phyloP scores from a whole-genome alignment of 2,888 invertebrate species.

The Lasius fuliginosus region DNA sequence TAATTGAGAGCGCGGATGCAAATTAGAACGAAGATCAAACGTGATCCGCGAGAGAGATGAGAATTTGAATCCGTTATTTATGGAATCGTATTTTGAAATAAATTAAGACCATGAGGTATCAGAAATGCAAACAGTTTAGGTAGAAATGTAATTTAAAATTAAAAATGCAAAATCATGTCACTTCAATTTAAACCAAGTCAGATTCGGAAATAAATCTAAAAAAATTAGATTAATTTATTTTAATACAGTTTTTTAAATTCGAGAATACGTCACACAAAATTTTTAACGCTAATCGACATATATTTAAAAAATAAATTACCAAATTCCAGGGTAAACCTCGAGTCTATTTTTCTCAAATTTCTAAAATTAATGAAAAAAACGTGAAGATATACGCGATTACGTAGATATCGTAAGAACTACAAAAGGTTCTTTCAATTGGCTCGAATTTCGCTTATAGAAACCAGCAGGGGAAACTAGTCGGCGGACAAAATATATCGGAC shows the following conservation, averaged over 20 bases:
- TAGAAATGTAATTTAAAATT: background rate
- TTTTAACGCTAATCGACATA: background rate
- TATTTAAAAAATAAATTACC: background rate
- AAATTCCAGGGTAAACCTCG: background rate
- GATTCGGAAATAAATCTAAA: background rate
- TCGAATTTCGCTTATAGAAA: constrained; percentile 27
- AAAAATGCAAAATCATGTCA: background rate
- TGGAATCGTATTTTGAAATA: background rate
- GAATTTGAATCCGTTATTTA: background rate
- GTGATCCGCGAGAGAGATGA: background rate
- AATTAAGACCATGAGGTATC: background rate
- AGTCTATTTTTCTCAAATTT: background rate
- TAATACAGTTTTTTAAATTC: background rate
- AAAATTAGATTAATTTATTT: background rate
- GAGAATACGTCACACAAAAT: too few species aligned
- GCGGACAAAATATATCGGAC: background rate
- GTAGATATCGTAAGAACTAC: background rate
- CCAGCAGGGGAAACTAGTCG: background rate
- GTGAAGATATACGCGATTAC: background rate
- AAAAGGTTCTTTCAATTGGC: constrained; percentile 15
- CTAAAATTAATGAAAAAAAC: background rate
- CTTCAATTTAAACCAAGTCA: background rate
- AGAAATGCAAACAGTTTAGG: background rate
- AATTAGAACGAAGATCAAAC: background rate
- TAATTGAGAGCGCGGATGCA: constrained; percentile 20